Conservation (phyloP, 1,140 invertebrate species). For the Tachypleus tridentatus region DNA sequence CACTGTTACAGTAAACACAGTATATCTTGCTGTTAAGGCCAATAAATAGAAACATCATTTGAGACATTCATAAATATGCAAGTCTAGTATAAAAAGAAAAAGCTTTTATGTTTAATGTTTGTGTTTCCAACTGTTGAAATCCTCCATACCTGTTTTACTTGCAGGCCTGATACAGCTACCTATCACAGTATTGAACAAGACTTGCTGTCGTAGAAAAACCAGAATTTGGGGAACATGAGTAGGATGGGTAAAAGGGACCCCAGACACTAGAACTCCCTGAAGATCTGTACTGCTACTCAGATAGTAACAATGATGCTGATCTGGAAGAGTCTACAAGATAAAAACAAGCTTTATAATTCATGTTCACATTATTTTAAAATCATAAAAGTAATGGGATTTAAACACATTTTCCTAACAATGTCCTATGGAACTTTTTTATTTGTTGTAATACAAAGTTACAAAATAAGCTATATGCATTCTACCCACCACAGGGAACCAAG, state of each 20-base stretch:
- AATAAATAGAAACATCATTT: no score
- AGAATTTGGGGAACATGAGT: conserved; percentile 83
- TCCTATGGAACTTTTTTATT: no score
- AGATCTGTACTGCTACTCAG: conserved; percentile 61
- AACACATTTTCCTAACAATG: not conserved
- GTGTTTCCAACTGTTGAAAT: conserved; percentile 9
- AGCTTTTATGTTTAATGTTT: not conserved
- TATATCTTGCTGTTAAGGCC: no score
- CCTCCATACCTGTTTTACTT: conserved; percentile 49
- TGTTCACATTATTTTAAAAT: not conserved
- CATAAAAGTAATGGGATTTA: not conserved
- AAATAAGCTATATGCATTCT: no score
- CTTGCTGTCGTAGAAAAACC: conserved; percentile 70
- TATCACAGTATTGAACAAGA: conserved; percentile 79
- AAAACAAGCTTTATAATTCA: not conserved
- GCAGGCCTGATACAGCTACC: conserved; percentile 66
- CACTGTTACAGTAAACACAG: no score
- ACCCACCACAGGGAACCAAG: no score
- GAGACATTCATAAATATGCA: no score
- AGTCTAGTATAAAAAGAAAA: no score
- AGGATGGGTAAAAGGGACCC: conserved; percentile 85
- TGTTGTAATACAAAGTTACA: no score
- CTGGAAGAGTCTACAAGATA: conserved; percentile 48
- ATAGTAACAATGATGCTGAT: conserved; percentile 88
- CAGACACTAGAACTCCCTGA: conserved; percentile 63